Evolutionary conservation across 1,140 invertebrate genomes (phyloP), one percentile per base, ranked within the genome.

Genomic region (Hydropsyche tenuis): DNA sequence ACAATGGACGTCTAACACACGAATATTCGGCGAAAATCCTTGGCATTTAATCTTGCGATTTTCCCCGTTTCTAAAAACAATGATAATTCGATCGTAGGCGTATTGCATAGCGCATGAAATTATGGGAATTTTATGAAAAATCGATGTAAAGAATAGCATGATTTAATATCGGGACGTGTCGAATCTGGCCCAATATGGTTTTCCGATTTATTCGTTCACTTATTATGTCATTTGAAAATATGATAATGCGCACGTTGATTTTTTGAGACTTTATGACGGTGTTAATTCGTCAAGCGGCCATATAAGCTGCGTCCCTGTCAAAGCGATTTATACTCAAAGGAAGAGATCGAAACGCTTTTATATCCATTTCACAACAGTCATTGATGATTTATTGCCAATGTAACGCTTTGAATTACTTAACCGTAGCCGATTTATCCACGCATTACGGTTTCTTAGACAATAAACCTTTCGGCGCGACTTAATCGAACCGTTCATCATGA

Each of bases 231-330:
- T 20, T 53, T 9, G 16, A 53, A 18, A 6, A 53, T 37, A 9
- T 37, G 30, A n/a, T n/a, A n/a, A n/a, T n/a, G n/a, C n/a, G n/a
- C n/a, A n/a, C 9, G 9, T 37, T 37, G 9, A 4, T 37, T 4
- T 37, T 37, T 37, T n/a, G n/a, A n/a, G n/a, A n/a, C n/a, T n/a
- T 37, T 37, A 9, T 37, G 9, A 37, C 3, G 30, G 6, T 18
- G 48, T 18, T 20, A 20, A 53, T 53, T 53, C 48, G n/a, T 20
- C n/a, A 9, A 53, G 9, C 48, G 48, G n/a, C 48, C 48, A 53
- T 53, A 53, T 53, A 53, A 53, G 48, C 2, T 9, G 20, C 48
- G 48, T 53, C 48, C 48, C 48, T 53, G 48, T 53, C 48, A 16
- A 1, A 16, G 48, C 16, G 48, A 53, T 53, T 53, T 53, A 53